Percentiles rank a stretch among this genome's conserved stretches.
Evolutionary conservation across 1,140 invertebrate genomes (phyloP).

Genomic region (Zaprionus ghesquierei): DNA sequence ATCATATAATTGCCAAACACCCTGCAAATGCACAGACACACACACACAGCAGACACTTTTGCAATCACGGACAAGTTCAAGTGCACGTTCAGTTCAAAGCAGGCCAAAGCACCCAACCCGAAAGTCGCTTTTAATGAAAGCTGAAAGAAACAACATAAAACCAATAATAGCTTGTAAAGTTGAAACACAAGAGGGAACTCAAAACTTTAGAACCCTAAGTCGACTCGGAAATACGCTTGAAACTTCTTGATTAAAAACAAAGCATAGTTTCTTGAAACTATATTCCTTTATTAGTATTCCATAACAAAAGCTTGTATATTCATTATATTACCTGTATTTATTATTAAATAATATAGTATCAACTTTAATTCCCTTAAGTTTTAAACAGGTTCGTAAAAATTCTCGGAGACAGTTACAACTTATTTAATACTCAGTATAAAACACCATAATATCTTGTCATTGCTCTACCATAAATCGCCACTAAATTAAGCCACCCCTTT

Average conservation of each 20-base stretch:
- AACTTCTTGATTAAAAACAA: not conserved
- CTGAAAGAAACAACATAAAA: conserved; percentile 7
- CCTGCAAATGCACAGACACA: not conserved
- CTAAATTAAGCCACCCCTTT: not conserved
- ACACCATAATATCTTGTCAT: too few relatives aligned
- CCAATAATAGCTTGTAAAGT: conserved; percentile 4
- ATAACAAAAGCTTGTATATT: too few relatives aligned
- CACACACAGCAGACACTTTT: not conserved
- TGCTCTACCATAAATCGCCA: not conserved
- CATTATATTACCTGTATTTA: too few relatives aligned
- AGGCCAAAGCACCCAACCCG: not conserved
- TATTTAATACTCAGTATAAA: too few relatives aligned
- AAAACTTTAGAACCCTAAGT: not conserved
- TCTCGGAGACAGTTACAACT: too few relatives aligned
- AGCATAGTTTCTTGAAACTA: not conserved
- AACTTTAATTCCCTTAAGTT: too few relatives aligned
- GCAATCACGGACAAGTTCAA: conserved; percentile 2
- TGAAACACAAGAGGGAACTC: not conserved
- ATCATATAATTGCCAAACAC: not conserved
- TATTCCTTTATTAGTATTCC: not conserved
- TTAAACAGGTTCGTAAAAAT: too few relatives aligned
- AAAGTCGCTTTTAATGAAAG: conserved; percentile 19
- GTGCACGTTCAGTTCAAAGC: not conserved
- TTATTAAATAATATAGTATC: too few relatives aligned
- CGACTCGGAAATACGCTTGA: not conserved